Base-by-base conservation (phyloP, 2,113 vertebrate species). In the Xerus inauris region DNA sequence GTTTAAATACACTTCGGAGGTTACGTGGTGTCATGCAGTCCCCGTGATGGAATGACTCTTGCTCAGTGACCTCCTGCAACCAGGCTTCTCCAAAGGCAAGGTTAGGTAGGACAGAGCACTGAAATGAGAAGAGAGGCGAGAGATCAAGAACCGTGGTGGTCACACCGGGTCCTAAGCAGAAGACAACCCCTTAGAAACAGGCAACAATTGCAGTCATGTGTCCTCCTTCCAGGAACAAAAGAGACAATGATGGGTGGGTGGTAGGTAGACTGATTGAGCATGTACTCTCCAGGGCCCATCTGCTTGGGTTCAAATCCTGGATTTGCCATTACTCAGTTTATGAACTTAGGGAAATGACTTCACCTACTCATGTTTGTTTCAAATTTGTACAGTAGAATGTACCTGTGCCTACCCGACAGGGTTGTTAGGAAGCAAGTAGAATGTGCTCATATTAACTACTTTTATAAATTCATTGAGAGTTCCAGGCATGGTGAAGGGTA, bases 31-130 rank as follows among this genome's bases (percentile, higher is more conserved):
- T 91, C 98, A 98, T 98, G 98, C 98, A 98, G 95, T 97, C 98
- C 97, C 98, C 87, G 94, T 20, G 81, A 85, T 96, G 95, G 97
- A 97, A 97, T 96, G 97, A 89, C 96, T 85, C 97, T 95, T 97
- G 96, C 96, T 98, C 96, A 24, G 96, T 95, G 92, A 97, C 97
- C 96, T 97, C 97, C 96, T 90, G 94, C 86, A 82, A 96, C 91
- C 47, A 94, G 95, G 92, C 83, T 87, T 96, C 91, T 97, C 98
- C 96, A 30, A 38, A 64, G 57, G 83, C 87, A 40, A 40, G 95
- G 98, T 99, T 99, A 99, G 98, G 99, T 99, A 24, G 99, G 99
- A 97, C 99, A 99, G 93, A 99, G 98, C 96, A 99, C 99, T 99
- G 94, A 8, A 95, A 95, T 2, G 97, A 97, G 93, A 96, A 97